Evolutionary conservation across 1,140 invertebrate genomes (phyloP).

Genomic region (Olivierus martensii): DNA sequence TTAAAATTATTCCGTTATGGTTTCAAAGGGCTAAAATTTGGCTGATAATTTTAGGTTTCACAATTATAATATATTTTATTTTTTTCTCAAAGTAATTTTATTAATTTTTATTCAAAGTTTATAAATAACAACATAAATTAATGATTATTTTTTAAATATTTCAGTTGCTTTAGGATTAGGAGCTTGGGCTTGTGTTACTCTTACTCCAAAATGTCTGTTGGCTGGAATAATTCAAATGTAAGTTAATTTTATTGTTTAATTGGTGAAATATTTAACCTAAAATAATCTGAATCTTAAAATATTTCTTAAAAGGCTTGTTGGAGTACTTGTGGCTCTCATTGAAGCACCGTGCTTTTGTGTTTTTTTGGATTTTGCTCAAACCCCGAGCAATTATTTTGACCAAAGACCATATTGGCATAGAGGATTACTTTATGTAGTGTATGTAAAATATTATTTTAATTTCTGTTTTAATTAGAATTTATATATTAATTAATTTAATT

Average conservation of each 20-base stretch:
- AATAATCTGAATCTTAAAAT: not conserved
- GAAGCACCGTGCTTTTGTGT: constrained; percentile 91
- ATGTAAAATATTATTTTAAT: constrained; percentile 40
- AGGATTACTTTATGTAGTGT: constrained; percentile 71
- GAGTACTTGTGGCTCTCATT: constrained; percentile 67
- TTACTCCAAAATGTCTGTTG: constrained; percentile 56
- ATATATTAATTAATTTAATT: too few relatives aligned
- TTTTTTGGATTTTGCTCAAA: constrained; percentile 83
- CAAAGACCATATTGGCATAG: constrained; percentile 75
- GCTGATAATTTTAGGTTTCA: too few relatives aligned
- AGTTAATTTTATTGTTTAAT: constrained; percentile 22
- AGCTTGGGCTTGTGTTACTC: constrained; percentile 55
- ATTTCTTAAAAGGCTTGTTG: constrained; percentile 44
- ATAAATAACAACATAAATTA: too few relatives aligned
- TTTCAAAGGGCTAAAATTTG: too few relatives aligned
- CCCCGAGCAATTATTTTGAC: constrained; percentile 63
- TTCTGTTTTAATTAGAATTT: too few relatives aligned
- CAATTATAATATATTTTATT: too few relatives aligned
- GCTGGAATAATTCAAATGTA: constrained; percentile 77
- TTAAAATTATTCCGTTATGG: too few relatives aligned
- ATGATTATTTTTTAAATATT: too few relatives aligned
- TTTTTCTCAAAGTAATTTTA: too few relatives aligned
- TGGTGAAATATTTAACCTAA: not conserved
- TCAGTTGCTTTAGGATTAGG: constrained; percentile 79
- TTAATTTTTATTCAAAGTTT: too few relatives aligned